Evolutionary conservation across 2,113 vertebrate species (phyloP), one percentile per base, ranked within the genome.

Genomic region (Thomomys bottae): DNA sequence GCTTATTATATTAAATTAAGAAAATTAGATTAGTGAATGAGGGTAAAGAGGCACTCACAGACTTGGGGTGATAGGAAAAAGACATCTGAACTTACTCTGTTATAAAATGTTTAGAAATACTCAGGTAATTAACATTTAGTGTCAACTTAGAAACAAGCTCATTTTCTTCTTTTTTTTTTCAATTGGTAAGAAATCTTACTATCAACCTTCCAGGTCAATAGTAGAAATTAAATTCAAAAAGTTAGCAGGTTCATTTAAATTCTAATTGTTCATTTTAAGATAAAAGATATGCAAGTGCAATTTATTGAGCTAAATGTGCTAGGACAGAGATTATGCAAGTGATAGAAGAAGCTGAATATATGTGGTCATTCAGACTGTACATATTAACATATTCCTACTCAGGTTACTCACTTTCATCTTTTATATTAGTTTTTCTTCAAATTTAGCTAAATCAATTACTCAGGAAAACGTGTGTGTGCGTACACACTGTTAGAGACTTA

Each of bases 1-100:
- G 49, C 38, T 82, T 87, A 76, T 42, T 76, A 59, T 75, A 20
- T 75, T 84, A 83, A 92, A 92, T 76, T 92, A 90, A 93, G 40
- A 94, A 36, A 23, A 82, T n/a, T 61, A 84, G 36, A 84, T 49
- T 40, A 40, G 32, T 80, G 75, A 91, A 45, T 90, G 72, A 73
- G 8, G 49, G 42, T 59, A 66, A 23, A 40, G 36, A 72, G 57
- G 12, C 20, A 66, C 45, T 67, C 40, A 49, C 73, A 92, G 12
- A n/a, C 42, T 36, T 71, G 8, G 38, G n/a, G 20, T 76, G 83
- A 70, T 40, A 42, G 32, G 40, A 68, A 94, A 17, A 30, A 38
- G 7, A 63, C n/a, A 54, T 32, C 24, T 78, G 64, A 68, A 66
- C 17, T 94, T 92, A 82, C 30, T 86, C 63, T 71, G 38, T 28